Evolutionary conservation across 2,113 vertebrate genomes (phyloP).

Genomic region (Coregonus clupeaformis): DNA sequence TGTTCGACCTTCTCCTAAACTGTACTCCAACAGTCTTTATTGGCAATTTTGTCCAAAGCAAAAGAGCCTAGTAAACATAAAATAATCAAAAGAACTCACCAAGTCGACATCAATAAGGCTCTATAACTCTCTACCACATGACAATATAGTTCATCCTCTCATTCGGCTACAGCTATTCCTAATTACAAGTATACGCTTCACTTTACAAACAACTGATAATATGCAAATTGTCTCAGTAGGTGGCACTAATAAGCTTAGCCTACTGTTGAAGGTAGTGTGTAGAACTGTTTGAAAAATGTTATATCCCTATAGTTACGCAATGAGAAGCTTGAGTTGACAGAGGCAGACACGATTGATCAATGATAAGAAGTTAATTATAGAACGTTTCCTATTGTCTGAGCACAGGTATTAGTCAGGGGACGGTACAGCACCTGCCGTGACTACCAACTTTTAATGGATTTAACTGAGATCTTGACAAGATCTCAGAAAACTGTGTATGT

Average conservation of each 20-base stretch:
- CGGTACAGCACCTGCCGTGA: too few species aligned
- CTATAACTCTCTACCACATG: neutral
- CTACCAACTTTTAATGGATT: too few species aligned
- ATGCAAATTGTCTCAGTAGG: conserved; percentile 14
- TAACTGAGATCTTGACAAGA: too few species aligned
- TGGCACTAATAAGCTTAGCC: conserved; percentile 12
- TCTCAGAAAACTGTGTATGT: too few species aligned
- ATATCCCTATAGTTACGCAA: too few species aligned
- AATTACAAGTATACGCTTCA: conserved; percentile 7
- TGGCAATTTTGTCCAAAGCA: neutral
- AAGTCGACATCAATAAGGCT: neutral
- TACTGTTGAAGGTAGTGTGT: neutral
- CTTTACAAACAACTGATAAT: conserved; percentile 2
- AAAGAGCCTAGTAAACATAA: neutral
- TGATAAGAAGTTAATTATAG: too few species aligned
- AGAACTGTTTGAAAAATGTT: too few species aligned
- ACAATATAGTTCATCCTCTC: neutral
- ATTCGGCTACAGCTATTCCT: neutral
- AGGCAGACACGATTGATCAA: too few species aligned
- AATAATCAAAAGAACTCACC: conserved; percentile 1
- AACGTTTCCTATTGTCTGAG: too few species aligned
- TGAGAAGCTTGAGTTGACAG: too few species aligned
- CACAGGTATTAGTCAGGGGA: too few species aligned
- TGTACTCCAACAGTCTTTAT: neutral
- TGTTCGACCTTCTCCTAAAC: neutral